A percentile compares a stretch with the other conserved stretches of the same genome.
phyloP scores from a whole-genome alignment of 2,113 vertebrate genomes.

The Mus spicilegus region DNA sequence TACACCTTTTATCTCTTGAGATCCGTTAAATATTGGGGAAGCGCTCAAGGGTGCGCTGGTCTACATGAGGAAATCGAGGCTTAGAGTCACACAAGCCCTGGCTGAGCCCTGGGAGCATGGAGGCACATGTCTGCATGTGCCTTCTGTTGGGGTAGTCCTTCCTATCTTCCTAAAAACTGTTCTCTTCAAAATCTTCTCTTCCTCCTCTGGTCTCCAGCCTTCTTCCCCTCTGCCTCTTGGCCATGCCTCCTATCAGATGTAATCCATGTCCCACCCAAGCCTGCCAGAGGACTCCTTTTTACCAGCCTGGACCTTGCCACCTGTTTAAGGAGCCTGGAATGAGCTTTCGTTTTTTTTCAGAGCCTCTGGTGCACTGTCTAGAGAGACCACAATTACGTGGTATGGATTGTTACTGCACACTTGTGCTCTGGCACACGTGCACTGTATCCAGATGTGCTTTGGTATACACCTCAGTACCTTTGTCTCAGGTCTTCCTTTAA shows the following conservation, averaged over 20 bases:
- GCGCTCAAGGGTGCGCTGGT: not conserved
- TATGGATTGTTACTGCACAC: fast-evolving
- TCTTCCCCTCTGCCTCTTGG: fast-evolving
- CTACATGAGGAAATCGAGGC: not conserved
- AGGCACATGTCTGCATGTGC: not conserved
- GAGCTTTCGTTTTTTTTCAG: not conserved
- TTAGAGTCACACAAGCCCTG: not conserved
- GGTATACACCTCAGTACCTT: fast-evolving
- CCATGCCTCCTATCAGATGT: not conserved
- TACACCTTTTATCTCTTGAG: not conserved
- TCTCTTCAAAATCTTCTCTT: not conserved
- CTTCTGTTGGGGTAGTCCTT: too few species aligned
- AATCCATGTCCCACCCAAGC: not conserved
- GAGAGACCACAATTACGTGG: not conserved
- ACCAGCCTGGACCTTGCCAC: not conserved
- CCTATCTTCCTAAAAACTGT: fast-evolving
- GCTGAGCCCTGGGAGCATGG: fast-evolving
- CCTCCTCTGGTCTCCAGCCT: not conserved
- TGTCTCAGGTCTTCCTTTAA: fast-evolving
- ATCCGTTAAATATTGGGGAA: not conserved
- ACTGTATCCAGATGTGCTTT: fast-evolving
- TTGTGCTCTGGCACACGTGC: fast-evolving
- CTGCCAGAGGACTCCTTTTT: not conserved
- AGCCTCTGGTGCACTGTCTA: fast-evolving
- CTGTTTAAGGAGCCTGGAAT: not conserved